Evolutionary conservation across 2,888 invertebrate species (phyloP).

Genomic region (Euclidia mi): DNA sequence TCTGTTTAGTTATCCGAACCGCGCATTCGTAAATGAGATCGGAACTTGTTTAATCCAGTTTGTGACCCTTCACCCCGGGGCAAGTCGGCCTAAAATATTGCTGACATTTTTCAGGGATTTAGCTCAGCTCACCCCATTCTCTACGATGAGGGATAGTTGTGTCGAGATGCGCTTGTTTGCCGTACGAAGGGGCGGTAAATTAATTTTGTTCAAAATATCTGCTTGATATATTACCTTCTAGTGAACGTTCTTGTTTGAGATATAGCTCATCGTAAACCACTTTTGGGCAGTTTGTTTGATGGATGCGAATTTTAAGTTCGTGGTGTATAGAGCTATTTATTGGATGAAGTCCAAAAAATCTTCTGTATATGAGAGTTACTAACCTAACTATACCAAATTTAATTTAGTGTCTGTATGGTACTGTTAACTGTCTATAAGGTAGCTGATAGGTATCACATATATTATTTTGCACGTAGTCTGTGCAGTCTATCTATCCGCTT

Average conservation of each 20-base stretch:
- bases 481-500: no score
- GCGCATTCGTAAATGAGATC: slow-evolving; percentile 67
- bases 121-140: slow-evolving; percentile 37
- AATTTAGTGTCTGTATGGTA: no score
- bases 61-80: slow-evolving; percentile 47
- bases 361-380: no score
- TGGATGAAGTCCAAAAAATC: no score
- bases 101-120: slow-evolving; percentile 79
- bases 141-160: slow-evolving; percentile 66
- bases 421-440: no score
- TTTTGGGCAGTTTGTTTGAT: slow-evolving; percentile 10
- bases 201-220: slow-evolving; percentile 50
- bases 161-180: slow-evolving; percentile 57
- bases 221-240: slow-evolving; percentile 34
- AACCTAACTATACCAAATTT: no score
- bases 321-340: no score
- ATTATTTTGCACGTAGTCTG: no score
- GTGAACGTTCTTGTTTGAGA: slow-evolving; percentile 23
- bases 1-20: not conserved
- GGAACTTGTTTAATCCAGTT: slow-evolving; percentile 71
- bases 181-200: slow-evolving; percentile 43
- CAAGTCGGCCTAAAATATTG: slow-evolving; percentile 74
- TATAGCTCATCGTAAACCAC: slow-evolving; percentile 8
- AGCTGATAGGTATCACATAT: no score
- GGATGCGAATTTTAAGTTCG: slow-evolving; percentile 2